Conservation (phyloP, 2,113 vertebrate genomes). For the Ammodytes marinus region DNA sequence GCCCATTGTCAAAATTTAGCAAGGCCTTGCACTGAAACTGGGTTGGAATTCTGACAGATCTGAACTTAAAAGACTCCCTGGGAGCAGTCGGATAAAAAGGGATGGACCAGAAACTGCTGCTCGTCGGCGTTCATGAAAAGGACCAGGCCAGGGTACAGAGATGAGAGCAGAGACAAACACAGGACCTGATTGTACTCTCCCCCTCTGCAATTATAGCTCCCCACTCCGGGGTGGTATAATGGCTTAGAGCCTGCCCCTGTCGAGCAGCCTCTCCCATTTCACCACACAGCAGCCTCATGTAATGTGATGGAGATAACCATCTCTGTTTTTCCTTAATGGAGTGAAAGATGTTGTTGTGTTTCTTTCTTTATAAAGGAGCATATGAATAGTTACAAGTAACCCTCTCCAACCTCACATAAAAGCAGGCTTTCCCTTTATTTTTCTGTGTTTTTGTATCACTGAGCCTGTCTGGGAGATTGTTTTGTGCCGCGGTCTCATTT, state of each 20-base stretch:
- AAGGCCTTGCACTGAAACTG: conserved; percentile 13
- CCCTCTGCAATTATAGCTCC: conserved; percentile 66
- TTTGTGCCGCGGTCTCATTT: conserved; percentile 73
- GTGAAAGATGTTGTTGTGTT: conserved; percentile 59
- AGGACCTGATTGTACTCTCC: conserved; percentile 59
- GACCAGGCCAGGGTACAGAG: conserved; percentile 41
- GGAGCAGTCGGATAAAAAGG: conserved; percentile 65
- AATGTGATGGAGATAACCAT: conserved; percentile 55
- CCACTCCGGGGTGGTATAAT: conserved; percentile 54
- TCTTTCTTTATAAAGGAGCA: conserved; percentile 53
- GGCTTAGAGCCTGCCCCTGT: conserved; percentile 51
- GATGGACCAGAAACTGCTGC: conserved; percentile 30
- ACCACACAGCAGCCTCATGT: conserved; percentile 41
- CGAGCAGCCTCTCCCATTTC: conserved; percentile 61
- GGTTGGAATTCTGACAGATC: conserved; percentile 59
- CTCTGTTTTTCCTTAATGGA: conserved; percentile 55
- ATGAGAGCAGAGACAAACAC: conserved; percentile 69
- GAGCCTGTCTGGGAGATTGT: conserved; percentile 75
- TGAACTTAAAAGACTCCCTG: conserved; percentile 51
- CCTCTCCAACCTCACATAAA: conserved; percentile 56
- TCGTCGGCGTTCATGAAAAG: conserved; percentile 19
- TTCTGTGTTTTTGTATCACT: conserved; percentile 68
- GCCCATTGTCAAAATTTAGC: conserved; percentile 27
- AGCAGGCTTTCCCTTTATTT: conserved; percentile 52
- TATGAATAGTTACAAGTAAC: conserved; percentile 58